A percentile compares a stretch with the other conserved stretches of the same genome.
These are phyloP conservation scores for Echinometra lucunter DNA, from an alignment of 53 echinoderm and acorn worm species.

Conservation along the genomic window DNA sequence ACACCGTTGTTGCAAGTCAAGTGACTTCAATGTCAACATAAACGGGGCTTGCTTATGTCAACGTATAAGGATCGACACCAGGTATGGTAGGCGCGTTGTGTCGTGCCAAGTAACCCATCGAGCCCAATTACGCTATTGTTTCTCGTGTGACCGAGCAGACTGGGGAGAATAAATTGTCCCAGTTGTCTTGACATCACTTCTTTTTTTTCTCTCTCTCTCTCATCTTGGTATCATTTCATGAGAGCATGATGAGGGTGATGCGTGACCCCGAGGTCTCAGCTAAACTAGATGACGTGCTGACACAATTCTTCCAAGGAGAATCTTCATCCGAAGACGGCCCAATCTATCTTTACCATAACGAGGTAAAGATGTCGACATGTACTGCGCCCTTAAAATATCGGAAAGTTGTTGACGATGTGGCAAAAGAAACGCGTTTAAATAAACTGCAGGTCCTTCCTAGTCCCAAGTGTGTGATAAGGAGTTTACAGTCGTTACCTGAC, in stretches of 20 bases:
- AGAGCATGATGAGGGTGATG: background rate
- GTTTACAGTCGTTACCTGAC: background rate
- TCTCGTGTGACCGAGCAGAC: conserved; percentile 29
- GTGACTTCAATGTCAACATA: background rate
- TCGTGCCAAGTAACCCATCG: background rate
- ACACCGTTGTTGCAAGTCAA: background rate
- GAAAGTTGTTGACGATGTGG: conserved; percentile 17
- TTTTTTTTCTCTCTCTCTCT: no score
- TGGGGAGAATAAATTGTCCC: background rate
- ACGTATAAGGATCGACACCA: background rate
- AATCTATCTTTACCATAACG: background rate
- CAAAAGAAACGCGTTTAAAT: background rate
- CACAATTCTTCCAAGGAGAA: background rate
- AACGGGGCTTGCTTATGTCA: background rate
- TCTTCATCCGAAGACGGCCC: background rate
- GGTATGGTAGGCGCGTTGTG: background rate
- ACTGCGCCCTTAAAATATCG: background rate
- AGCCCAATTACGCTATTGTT: conserved; percentile 43
- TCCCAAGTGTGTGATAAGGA: background rate
- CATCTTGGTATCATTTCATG: background rate
- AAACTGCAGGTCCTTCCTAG: background rate
- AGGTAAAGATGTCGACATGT: background rate
- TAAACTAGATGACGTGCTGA: conserved; percentile 31
- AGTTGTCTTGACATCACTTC: background rate
- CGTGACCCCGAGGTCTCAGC: conserved; percentile 35